phyloP scores from a whole-genome alignment of 2,888 invertebrate species.

The Thereva nobilitata region DNA sequence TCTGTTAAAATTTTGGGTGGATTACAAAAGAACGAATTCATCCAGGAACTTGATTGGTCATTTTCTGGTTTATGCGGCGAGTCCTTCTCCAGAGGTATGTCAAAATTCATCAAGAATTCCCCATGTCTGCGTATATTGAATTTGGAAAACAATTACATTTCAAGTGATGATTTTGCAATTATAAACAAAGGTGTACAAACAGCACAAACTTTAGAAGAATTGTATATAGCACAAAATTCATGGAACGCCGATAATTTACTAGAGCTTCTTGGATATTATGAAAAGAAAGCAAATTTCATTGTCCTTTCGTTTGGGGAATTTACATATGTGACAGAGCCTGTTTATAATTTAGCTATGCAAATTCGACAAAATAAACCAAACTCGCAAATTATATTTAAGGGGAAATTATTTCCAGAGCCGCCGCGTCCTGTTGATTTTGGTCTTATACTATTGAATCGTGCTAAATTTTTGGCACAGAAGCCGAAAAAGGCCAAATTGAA shows the following conservation, averaged over 20 bases:
- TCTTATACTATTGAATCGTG: conserved; percentile 37
- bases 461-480: conserved; percentile 40
- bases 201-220: conserved; percentile 29
- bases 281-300: conserved; percentile 11
- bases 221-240: conserved; percentile 40
- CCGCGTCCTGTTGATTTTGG: conserved; percentile 37
- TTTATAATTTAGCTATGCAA: conserved; percentile 15
- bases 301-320: conserved; percentile 35
- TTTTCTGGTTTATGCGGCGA: conserved; percentile 41
- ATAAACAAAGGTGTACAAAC: conserved; percentile 23
- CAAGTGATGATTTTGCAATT: conserved; percentile 9
- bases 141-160: conserved; percentile 37
- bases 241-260: conserved; percentile 9
- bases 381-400: conserved; percentile 36
- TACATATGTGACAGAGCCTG: conserved; percentile 30
- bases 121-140: conserved; percentile 21
- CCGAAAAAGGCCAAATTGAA: conserved; percentile 39
- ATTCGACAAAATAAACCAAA: neutral
- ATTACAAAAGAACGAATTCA: conserved; percentile 29
- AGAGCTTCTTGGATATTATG: conserved; percentile 24
- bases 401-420: conserved; percentile 37
- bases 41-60: conserved; percentile 38
- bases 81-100: conserved; percentile 16
- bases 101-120: neutral
- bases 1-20: conserved; percentile 31